Conservation (phyloP, 2,888 invertebrate genomes). For the Limulus polyphemus region DNA sequence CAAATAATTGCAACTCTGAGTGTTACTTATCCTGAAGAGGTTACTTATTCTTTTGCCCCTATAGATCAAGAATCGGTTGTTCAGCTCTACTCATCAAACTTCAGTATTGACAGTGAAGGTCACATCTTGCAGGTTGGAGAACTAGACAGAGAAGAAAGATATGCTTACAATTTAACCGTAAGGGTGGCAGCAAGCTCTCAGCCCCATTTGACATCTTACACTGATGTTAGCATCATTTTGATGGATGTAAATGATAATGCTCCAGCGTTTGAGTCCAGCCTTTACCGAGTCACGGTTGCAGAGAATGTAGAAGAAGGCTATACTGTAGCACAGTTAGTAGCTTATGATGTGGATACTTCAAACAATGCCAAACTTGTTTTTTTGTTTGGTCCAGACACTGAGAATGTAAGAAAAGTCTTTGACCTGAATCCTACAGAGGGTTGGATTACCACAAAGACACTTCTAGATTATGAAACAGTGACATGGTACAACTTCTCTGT, state of each 20-base stretch:
- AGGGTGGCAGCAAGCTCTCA: constrained; percentile 54
- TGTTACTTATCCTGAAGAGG: constrained; percentile 7
- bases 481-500: constrained; percentile 65
- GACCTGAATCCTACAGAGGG: constrained; percentile 74
- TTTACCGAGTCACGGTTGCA: constrained; percentile 61
- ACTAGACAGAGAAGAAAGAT: constrained; percentile 58
- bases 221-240: constrained; percentile 62
- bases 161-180: constrained; percentile 56
- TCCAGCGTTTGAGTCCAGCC: constrained; percentile 60
- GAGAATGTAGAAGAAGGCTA: constrained; percentile 72
- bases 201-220: constrained; percentile 55
- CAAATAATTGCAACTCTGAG: constrained; percentile 26
- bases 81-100: constrained; percentile 17
- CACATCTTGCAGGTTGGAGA: constrained; percentile 59
- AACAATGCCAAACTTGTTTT: constrained; percentile 74
- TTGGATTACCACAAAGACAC: constrained; percentile 63
- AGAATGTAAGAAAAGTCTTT: constrained; percentile 45
- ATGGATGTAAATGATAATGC: constrained; percentile 81
- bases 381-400: constrained; percentile 38
- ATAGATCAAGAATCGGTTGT: constrained; percentile 16
- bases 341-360: constrained; percentile 59
- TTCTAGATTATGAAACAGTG: constrained; percentile 62
- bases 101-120: constrained; percentile 57
- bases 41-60: constrained; percentile 14
- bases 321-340: constrained; percentile 57